These are phyloP conservation scores for Desmophyllum pertusum DNA, from an alignment of 92 coral and sea anemone species.

Conservation along the genomic window DNA sequence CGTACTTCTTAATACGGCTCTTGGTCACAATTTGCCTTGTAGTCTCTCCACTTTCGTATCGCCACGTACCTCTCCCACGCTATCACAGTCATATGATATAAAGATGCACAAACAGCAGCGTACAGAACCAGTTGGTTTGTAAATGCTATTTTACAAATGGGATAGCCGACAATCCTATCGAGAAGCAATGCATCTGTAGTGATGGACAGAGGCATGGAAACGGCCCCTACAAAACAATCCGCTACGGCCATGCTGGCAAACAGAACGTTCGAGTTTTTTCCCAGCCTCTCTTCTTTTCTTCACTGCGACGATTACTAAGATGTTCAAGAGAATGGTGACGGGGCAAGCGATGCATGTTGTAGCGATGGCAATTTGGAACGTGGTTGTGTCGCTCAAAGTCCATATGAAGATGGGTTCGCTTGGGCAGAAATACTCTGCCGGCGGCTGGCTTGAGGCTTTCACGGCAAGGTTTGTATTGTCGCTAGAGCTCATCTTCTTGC, in stretches of 20 bases:
- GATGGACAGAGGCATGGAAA: constrained; percentile 4
- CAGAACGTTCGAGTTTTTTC: background rate
- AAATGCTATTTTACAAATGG: background rate
- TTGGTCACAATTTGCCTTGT: constrained; percentile 23
- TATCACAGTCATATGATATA: constrained; percentile 35
- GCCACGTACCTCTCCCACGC: constrained; percentile 37
- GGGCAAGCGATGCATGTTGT: background rate
- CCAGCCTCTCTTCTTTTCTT: background rate
- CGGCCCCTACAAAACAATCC: background rate
- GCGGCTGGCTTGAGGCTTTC: background rate
- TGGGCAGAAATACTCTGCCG: constrained; percentile 1
- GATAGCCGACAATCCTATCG: background rate
- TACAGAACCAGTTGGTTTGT: constrained; percentile 16
- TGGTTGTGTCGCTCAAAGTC: background rate
- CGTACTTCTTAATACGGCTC: background rate
- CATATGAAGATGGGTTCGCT: background rate
- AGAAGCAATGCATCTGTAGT: background rate
- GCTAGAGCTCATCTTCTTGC: background rate
- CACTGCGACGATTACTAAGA: background rate
- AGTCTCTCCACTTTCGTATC: constrained; percentile 7
- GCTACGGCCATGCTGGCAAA: background rate
- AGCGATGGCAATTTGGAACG: background rate
- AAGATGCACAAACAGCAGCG: constrained; percentile 12
- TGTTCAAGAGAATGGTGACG: background rate
- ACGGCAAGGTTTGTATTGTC: background rate